Conservation (phyloP, 2,888 invertebrate species). For the Yponomeuta sedellus region DNA sequence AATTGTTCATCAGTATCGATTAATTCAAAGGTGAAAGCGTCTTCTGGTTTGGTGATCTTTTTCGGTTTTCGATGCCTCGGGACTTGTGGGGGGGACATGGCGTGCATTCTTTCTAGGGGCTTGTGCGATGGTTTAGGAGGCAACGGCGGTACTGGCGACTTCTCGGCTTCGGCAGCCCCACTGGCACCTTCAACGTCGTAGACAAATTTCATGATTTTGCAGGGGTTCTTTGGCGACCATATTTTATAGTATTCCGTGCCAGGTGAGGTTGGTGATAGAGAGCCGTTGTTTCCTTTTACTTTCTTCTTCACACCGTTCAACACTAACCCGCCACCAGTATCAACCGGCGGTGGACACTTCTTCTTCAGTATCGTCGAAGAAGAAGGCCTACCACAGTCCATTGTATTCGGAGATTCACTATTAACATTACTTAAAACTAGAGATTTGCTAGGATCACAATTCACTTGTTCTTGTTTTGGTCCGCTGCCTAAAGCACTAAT, state of each 20-base stretch:
- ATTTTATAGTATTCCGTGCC: conserved; percentile 82
- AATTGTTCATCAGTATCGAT: conserved; percentile 87
- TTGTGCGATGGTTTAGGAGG: conserved; percentile 80
- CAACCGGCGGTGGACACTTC: conserved; percentile 75
- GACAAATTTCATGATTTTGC: conserved; percentile 74
- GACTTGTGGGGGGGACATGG: conserved; percentile 81
- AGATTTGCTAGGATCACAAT: conserved; percentile 72
- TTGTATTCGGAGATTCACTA: conserved; percentile 63
- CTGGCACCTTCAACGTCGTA: conserved; percentile 70
- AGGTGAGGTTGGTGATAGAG: conserved; percentile 75
- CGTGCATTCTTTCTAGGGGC: conserved; percentile 78
- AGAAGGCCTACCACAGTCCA: conserved; percentile 49
- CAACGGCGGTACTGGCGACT: conserved; percentile 82
- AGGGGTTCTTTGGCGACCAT: conserved; percentile 80
- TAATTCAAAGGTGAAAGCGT: conserved; percentile 89
- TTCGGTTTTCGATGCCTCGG: conserved; percentile 82
- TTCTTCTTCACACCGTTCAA: conserved; percentile 81
- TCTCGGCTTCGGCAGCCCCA: conserved; percentile 71
- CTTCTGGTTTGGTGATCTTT: conserved; percentile 80
- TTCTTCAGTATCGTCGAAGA: conserved; percentile 61
- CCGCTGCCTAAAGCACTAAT: conserved; percentile 71
- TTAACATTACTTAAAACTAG: conserved; percentile 67
- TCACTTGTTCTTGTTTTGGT: conserved; percentile 54
- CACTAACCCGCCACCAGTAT: conserved; percentile 63
- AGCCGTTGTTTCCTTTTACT: conserved; percentile 69